phyloP scores from a whole-genome alignment of 2,113 vertebrate species.

The Enhydra lutris region DNA sequence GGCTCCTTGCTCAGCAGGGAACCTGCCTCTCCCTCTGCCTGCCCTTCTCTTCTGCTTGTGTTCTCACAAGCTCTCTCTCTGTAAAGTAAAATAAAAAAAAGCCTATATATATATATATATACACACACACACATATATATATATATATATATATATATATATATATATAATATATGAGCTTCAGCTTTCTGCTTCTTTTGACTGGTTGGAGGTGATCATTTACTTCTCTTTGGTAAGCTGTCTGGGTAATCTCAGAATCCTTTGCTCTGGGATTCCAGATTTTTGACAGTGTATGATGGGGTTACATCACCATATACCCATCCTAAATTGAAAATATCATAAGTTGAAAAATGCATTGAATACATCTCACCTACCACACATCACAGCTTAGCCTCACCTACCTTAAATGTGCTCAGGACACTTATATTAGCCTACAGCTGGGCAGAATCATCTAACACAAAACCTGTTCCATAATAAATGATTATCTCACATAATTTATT shows the following conservation, averaged over 20 bases:
- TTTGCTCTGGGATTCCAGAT: background rate
- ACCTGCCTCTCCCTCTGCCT: background rate
- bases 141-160: too few relatives aligned
- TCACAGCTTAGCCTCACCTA: background rate
- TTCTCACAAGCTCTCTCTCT: background rate
- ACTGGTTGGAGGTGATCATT: background rate
- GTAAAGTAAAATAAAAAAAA: background rate
- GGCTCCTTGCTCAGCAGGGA: background rate
- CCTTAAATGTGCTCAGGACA: background rate
- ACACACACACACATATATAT: too few relatives aligned
- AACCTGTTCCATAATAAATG: background rate
- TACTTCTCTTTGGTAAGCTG: background rate
- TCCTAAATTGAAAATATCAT: background rate
- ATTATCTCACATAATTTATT: background rate
- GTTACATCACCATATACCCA: background rate
- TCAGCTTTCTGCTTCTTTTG: background rate
- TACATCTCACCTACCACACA: background rate
- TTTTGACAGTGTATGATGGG: background rate
- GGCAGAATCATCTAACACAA: background rate
- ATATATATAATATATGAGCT: background rate
- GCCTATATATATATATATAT: background rate
- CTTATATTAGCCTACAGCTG: background rate
- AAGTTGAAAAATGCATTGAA: background rate
- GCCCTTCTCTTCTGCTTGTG: background rate
- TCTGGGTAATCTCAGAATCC: background rate